These are phyloP conservation scores for Elaphurus davidianus DNA, from an alignment of 2,113 vertebrate genomes.

Conservation along the genomic window DNA sequence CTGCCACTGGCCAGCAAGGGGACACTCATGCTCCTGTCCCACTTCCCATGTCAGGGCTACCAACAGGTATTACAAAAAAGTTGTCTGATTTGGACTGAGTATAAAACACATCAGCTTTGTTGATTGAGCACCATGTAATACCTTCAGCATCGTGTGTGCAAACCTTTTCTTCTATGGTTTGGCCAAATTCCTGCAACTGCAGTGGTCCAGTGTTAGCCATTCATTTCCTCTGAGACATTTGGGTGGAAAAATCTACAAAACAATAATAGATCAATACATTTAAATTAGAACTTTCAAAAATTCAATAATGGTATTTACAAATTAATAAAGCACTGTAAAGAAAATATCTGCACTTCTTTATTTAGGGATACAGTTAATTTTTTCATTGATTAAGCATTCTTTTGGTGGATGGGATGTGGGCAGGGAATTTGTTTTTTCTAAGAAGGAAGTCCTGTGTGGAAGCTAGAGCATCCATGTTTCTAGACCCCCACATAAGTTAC, in stretches of 20 bases:
- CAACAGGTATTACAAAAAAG: not conserved
- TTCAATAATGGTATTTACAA: slow-evolving; percentile 76
- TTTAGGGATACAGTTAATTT: slow-evolving; percentile 72
- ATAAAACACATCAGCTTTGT: not conserved
- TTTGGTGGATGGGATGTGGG: slow-evolving; percentile 46
- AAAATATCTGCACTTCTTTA: slow-evolving; percentile 67
- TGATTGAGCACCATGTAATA: fast-evolving
- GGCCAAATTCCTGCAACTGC: not conserved
- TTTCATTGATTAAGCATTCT: slow-evolving; percentile 71
- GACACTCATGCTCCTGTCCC: not conserved
- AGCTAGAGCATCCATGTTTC: not conserved
- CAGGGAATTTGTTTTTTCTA: not conserved
- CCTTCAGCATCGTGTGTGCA: fast-evolving
- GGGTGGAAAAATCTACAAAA: slow-evolving; percentile 68
- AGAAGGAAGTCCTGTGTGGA: not conserved
- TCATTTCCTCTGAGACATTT: slow-evolving; percentile 51
- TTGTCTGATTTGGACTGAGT: not conserved
- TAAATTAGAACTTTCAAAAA: slow-evolving; percentile 77
- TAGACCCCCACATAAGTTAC: not conserved
- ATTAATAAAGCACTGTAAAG: slow-evolving; percentile 74
- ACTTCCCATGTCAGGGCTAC: not conserved
- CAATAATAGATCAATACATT: slow-evolving; percentile 76
- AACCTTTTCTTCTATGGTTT: not conserved
- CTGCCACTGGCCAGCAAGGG: not conserved
- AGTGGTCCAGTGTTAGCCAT: not conserved